These are phyloP conservation scores for Gopherus flavomarginatus DNA, from an alignment of 2,113 vertebrate genomes.

Conservation along the genomic window DNA sequence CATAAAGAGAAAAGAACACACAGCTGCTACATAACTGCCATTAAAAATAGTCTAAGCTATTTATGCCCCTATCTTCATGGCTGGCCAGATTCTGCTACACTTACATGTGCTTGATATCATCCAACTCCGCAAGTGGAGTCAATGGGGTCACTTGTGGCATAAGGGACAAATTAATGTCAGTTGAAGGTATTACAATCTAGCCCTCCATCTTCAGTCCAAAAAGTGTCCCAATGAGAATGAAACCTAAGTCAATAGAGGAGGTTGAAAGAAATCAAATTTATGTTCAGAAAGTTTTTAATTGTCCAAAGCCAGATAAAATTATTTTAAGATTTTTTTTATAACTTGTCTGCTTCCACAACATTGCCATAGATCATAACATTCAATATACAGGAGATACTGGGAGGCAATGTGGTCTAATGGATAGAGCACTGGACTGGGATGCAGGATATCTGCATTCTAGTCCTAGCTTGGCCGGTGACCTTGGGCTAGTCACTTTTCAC, in stretches of 20 bases:
- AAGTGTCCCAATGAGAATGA: not conserved
- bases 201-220: not conserved
- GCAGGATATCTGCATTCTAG: not conserved
- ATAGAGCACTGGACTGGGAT: not conserved
- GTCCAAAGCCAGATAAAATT: not conserved
- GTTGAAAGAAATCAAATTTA: not conserved
- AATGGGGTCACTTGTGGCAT: not conserved
- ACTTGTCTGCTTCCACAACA: not conserved
- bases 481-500: not conserved
- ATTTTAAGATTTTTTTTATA: not conserved
- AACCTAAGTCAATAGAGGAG: rapidly evolving
- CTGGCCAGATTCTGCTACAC: not conserved
- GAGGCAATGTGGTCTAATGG: not conserved
- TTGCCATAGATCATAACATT: not conserved
- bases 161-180: not conserved
- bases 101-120: not conserved
- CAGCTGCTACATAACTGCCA: not conserved
- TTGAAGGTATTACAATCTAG: not conserved
- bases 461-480: not conserved
- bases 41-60: not conserved
- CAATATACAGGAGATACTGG: not conserved
- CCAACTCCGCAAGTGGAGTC: not conserved
- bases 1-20: not conserved
- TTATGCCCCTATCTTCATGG: not conserved
- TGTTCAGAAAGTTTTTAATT: not conserved